phyloP scores from a whole-genome alignment of 2,888 invertebrate genomes.

The Sphaerophoria taeniata region DNA sequence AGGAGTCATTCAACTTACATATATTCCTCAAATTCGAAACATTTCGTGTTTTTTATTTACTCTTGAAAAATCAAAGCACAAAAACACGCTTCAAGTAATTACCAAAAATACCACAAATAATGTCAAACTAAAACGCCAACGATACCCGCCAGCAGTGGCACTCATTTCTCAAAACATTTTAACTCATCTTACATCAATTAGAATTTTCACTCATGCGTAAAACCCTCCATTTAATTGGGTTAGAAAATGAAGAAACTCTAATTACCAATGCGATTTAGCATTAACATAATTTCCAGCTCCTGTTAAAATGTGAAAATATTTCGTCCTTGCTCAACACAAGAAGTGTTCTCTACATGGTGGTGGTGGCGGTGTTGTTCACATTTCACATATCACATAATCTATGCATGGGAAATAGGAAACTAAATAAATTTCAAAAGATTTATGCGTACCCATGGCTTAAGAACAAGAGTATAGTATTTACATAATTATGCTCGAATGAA shows the following conservation, averaged over 20 bases:
- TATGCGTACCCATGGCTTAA: constrained; percentile 17
- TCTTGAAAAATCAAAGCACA: not conserved
- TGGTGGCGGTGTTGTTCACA: too few relatives aligned
- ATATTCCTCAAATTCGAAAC: too few relatives aligned
- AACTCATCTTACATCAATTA: constrained; percentile 47
- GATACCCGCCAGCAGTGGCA: not conserved
- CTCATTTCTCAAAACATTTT: constrained; percentile 23
- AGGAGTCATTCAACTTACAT: not conserved
- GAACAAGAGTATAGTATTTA: constrained; percentile 4
- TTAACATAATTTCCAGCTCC: constrained; percentile 39
- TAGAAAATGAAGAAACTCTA: constrained; percentile 58
- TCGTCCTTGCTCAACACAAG: not conserved
- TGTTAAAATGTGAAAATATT: not conserved
- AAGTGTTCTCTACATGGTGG: too few relatives aligned
- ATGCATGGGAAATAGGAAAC: not conserved
- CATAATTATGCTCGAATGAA: not conserved
- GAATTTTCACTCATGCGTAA: constrained; percentile 46
- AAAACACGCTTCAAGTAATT: constrained; percentile 1
- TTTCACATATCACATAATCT: not conserved
- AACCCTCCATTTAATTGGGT: constrained; percentile 51
- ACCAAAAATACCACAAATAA: not conserved
- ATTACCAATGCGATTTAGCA: constrained; percentile 43
- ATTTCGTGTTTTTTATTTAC: not conserved
- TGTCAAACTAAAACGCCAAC: not conserved
- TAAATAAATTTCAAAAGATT: constrained; percentile 19